These are phyloP conservation scores for Ceratosolen solmsi DNA, from an alignment of 1,140 invertebrate genomes.

Conservation along the genomic window DNA sequence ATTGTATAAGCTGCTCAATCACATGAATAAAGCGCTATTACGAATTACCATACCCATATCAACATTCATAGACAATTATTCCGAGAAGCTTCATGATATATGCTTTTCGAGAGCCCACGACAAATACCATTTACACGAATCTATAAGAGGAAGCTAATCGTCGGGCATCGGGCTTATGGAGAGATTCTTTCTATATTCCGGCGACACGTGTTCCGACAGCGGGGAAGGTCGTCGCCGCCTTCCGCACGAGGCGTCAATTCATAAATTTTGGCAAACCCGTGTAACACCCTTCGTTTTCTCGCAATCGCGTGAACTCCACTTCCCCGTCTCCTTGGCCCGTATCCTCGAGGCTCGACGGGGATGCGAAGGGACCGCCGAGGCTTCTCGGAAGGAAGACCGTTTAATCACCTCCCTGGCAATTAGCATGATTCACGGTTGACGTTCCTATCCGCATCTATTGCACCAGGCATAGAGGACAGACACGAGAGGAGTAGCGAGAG, in stretches of 20 bases:
- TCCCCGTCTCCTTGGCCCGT: neutral
- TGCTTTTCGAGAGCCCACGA: too few species aligned
- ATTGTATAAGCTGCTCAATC: too few species aligned
- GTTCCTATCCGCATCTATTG: conserved; percentile 60
- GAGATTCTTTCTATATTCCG: neutral
- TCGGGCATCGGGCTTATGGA: too few species aligned
- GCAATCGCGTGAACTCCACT: neutral
- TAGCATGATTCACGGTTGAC: conserved; percentile 70
- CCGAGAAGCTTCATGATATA: too few species aligned
- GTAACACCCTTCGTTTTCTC: conserved; percentile 10
- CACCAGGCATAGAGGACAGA: too few species aligned
- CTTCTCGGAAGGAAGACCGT: conserved; percentile 67
- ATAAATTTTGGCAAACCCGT: conserved; percentile 42
- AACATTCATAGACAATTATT: too few species aligned
- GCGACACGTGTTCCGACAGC: conserved; percentile 25
- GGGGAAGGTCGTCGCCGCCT: neutral
- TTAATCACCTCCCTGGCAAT: conserved; percentile 68
- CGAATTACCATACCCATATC: too few species aligned
- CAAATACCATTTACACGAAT: too few species aligned
- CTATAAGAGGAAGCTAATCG: too few species aligned
- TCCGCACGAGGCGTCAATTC: conserved; percentile 37
- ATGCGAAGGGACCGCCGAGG: conserved; percentile 51
- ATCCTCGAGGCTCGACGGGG: neutral
- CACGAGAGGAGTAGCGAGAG: neutral
- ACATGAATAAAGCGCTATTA: too few species aligned